Conservation (phyloP, 2,113 vertebrate species). For the Thamnaconus septentrionalis region DNA sequence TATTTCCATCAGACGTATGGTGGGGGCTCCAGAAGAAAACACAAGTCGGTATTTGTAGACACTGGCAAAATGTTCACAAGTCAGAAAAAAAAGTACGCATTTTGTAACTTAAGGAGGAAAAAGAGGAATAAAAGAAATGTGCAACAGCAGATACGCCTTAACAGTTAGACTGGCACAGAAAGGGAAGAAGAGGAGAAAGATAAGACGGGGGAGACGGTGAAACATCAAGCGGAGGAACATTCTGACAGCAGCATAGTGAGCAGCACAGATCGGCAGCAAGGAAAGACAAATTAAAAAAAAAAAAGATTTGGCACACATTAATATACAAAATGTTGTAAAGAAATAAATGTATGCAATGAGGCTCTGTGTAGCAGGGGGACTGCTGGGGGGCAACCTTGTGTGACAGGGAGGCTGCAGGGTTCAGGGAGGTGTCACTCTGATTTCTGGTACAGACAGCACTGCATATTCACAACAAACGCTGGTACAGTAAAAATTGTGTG, state of each 20-base stretch:
- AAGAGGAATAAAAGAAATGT: neutral
- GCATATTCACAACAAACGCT: slow-evolving; percentile 43
- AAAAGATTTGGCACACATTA: neutral
- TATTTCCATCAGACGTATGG: too few species aligned
- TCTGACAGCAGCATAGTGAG: slow-evolving; percentile 7
- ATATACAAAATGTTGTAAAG: slow-evolving; percentile 1
- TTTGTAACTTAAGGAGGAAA: slow-evolving; percentile 7
- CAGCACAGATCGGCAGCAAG: neutral
- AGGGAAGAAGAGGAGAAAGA: neutral
- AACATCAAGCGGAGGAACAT: neutral
- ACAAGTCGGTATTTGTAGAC: too few species aligned
- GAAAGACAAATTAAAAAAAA: neutral
- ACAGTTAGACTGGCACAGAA: neutral
- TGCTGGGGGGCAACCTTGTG: too few species aligned
- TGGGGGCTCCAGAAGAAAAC: too few species aligned
- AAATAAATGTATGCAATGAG: neutral
- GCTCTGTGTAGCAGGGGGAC: too few species aligned
- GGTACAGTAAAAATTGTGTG: slow-evolving; percentile 9
- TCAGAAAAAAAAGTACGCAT: slow-evolving; percentile 3
- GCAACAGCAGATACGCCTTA: neutral
- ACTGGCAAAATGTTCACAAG: neutral
- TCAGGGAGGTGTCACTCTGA: slow-evolving; percentile 44
- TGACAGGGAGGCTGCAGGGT: too few species aligned
- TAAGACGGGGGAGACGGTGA: neutral
- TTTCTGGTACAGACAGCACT: slow-evolving; percentile 36